Evolutionary conservation across 2,113 vertebrate species (phyloP).

Genomic region (Pristiophorus japonicus): DNA sequence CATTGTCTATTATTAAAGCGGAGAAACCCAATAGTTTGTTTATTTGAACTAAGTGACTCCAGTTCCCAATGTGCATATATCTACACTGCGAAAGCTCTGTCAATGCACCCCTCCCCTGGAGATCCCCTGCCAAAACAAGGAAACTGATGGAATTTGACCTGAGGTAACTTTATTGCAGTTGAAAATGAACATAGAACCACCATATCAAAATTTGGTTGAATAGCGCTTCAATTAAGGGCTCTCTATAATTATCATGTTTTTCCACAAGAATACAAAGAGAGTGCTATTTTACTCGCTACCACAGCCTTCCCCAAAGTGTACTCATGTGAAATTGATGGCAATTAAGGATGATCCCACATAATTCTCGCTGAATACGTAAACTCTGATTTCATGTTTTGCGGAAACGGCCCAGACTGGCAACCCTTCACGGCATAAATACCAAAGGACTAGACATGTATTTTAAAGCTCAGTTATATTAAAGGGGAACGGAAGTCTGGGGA

Average conservation of each 20-base stretch:
- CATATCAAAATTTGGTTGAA: neutral
- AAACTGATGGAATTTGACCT: neutral
- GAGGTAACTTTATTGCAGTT: neutral
- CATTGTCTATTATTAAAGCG: neutral
- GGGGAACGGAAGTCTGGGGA: neutral
- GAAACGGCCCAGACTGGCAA: neutral
- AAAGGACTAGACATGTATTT: neutral
- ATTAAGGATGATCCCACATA: neutral
- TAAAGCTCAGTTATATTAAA: neutral
- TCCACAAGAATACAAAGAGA: slow-evolving; percentile 28
- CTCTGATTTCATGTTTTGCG: neutral
- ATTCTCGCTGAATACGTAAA: neutral
- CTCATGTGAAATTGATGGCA: slow-evolving; percentile 13
- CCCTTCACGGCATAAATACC: neutral
- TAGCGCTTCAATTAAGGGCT: neutral
- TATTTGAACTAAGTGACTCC: neutral
- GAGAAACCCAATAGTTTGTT: neutral
- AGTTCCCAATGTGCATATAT: neutral
- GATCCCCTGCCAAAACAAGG: neutral
- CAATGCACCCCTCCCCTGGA: neutral
- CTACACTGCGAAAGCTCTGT: neutral
- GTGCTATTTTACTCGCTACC: neutral
- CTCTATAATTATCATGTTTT: too few species aligned
- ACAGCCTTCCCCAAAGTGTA: neutral
- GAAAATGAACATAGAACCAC: neutral